Evolutionary conservation across 2,888 invertebrate species (phyloP).

Genomic region (Coelopa pilipes): DNA sequence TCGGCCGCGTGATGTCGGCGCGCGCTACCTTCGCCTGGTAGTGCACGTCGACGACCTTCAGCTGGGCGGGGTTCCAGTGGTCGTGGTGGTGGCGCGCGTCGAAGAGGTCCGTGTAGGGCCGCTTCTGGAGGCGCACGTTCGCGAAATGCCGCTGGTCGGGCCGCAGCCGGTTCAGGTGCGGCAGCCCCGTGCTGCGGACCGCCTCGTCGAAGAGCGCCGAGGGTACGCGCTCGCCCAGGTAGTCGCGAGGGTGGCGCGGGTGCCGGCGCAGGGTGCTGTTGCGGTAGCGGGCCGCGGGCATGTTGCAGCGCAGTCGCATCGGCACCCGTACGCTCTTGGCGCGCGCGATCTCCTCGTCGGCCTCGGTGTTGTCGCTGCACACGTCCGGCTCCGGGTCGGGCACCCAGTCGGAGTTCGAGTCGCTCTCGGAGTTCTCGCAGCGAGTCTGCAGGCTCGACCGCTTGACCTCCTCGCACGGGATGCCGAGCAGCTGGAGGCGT

Average conservation of each 20-base stretch:
- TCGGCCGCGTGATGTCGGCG: constrained; percentile 49
- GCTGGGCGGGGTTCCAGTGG: constrained; percentile 60
- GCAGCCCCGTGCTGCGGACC: constrained; percentile 47
- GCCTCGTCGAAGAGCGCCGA: constrained; percentile 53
- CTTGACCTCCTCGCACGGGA: constrained; percentile 52
- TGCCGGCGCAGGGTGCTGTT: constrained; percentile 59
- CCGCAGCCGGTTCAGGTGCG: constrained; percentile 52
- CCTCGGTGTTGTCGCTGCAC: constrained; percentile 5
- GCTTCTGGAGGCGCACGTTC: constrained; percentile 54
- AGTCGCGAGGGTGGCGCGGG: constrained; percentile 57
- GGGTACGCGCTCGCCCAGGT: constrained; percentile 51
- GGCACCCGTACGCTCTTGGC: constrained; percentile 34
- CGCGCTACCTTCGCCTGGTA: constrained; percentile 55
- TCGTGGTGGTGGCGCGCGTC: constrained; percentile 64
- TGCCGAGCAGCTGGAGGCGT: constrained; percentile 54
- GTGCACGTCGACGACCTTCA: constrained; percentile 56
- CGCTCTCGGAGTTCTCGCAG: constrained; percentile 51
- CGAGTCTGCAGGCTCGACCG: constrained; percentile 49
- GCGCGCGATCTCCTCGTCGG: constrained; percentile 3
- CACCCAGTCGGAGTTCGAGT: constrained; percentile 59
- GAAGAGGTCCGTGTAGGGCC: constrained; percentile 54
- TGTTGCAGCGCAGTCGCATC: constrained; percentile 54
- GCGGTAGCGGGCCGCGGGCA: constrained; percentile 61
- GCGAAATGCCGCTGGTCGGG: constrained; percentile 49
- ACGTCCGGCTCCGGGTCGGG: constrained; percentile 50